phyloP scores from a whole-genome alignment of 2,888 invertebrate species.

The Zele albiditarsus region DNA sequence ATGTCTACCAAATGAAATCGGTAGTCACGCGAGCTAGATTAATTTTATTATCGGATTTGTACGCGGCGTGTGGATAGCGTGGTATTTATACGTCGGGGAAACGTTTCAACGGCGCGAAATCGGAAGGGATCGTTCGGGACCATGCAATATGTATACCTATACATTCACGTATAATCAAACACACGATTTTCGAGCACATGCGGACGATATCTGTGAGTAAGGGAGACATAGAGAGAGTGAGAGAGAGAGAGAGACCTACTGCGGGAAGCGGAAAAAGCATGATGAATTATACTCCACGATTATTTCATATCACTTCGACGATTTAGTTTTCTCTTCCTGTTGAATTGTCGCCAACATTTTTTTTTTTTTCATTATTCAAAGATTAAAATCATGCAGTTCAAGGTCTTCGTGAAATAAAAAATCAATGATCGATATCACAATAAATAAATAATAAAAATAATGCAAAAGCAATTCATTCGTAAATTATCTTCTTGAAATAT shows the following conservation, averaged over 20 bases:
- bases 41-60: slow-evolving; percentile 46
- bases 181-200: neutral
- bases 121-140: slow-evolving; percentile 39
- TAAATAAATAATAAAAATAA: neutral
- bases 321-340: neutral
- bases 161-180: neutral
- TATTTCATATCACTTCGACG: neutral
- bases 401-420: neutral
- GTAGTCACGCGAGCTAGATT: slow-evolving; percentile 56
- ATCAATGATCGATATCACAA: neutral
- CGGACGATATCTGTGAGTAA: neutral
- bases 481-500: too few species aligned
- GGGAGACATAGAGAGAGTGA: neutral
- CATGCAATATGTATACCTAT: slow-evolving; percentile 15
- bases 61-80: slow-evolving; percentile 11
- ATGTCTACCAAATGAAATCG: slow-evolving; percentile 56
- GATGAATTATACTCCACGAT: neutral
- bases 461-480: too few species aligned
- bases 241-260: neutral
- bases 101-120: slow-evolving; percentile 39
- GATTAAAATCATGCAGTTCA: neutral
- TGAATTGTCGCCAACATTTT: neutral
- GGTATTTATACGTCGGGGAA: slow-evolving; percentile 38
- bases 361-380: neutral
- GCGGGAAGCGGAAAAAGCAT: neutral